Evolutionary conservation across 1,140 invertebrate species (phyloP).

Genomic region (Aphelenchoides fujianensis): DNA sequence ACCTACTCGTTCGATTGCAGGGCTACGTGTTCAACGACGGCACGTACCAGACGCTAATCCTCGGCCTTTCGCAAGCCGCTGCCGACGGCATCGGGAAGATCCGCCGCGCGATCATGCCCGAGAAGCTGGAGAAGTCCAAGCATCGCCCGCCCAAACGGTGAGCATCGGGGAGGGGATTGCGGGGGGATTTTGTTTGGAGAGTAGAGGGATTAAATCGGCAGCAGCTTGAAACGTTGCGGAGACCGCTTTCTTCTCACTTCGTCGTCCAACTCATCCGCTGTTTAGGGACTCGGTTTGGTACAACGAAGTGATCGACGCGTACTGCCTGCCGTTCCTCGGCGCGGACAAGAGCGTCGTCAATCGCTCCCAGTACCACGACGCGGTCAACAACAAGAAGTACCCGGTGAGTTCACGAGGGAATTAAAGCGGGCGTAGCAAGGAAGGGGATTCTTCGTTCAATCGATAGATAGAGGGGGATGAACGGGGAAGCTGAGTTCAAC

Average conservation of each 20-base stretch:
- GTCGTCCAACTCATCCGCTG: no score
- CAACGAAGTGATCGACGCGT: constrained; percentile 69
- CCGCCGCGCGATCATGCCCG: constrained; percentile 56
- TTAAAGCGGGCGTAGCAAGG: no score
- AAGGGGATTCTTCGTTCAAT: no score
- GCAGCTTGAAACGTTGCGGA: no score
- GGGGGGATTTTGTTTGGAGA: no score
- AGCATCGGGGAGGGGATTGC: no score
- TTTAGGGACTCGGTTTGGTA: constrained; percentile 67
- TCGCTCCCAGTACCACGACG: constrained; percentile 74
- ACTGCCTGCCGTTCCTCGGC: constrained; percentile 75
- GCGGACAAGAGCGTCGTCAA: constrained; percentile 76
- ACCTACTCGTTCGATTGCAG: constrained; percentile 28
- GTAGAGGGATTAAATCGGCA: no score
- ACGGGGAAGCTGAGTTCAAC: no score
- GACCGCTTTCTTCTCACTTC: no score
- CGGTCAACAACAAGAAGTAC: constrained; percentile 70
- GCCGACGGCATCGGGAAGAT: constrained; percentile 57
- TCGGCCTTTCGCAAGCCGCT: constrained; percentile 48
- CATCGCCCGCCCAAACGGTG: constrained; percentile 39
- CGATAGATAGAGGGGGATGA: no score
- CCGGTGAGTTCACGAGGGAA: constrained; percentile 65
- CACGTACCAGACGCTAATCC: constrained; percentile 61
- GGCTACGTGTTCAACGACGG: constrained; percentile 60
- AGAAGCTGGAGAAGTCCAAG: constrained; percentile 55